Percentiles rank a stretch among this genome's conserved stretches.
phyloP scores from a whole-genome alignment of 2,113 vertebrate species.

The Seriola dumerili region DNA sequence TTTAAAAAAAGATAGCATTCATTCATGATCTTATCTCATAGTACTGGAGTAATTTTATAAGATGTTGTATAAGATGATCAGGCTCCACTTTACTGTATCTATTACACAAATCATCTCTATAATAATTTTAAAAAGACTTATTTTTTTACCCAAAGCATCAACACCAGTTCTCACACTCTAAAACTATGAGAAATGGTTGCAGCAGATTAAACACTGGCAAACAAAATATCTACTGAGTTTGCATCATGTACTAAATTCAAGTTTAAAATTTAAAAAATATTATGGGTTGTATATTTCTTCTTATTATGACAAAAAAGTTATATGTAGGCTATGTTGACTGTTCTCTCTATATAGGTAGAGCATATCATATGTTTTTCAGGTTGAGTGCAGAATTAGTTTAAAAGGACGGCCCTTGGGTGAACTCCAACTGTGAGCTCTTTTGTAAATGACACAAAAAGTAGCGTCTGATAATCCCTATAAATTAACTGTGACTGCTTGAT shows the following conservation, averaged over 20 bases:
- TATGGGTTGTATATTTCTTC: neutral
- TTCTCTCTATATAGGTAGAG: no score
- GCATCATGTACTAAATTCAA: neutral
- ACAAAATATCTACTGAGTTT: neutral
- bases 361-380: neutral
- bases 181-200: neutral
- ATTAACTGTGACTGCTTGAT: conserved; percentile 1
- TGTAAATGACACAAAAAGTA: conserved; percentile 3
- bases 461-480: neutral
- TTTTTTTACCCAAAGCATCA: neutral
- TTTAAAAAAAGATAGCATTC: no score
- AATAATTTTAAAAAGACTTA: neutral
- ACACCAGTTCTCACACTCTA: no score
- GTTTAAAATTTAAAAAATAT: neutral
- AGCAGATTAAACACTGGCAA: neutral
- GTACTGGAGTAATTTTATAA: neutral
- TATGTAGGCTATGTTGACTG: no score
- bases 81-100: neutral
- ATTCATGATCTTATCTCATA: neutral
- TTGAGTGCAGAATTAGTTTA: neutral
- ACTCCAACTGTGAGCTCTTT: neutral
- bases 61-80: neutral
- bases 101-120: neutral
- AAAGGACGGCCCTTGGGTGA: neutral
- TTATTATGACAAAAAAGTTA: neutral